phyloP scores from a whole-genome alignment of 2,113 vertebrate species.

The Entomyzon cyanotis region DNA sequence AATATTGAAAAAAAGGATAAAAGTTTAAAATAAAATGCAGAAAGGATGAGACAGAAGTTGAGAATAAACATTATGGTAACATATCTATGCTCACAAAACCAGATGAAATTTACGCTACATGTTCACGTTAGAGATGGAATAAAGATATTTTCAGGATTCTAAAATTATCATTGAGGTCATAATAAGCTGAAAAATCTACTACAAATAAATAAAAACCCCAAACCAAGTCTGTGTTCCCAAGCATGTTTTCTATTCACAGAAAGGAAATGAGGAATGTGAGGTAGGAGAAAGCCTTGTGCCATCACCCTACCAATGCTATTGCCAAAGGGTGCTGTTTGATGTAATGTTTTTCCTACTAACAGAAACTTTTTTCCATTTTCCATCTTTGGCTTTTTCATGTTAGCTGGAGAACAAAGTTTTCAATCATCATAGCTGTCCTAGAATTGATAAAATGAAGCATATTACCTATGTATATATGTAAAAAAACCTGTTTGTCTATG shows the following conservation, averaged over 20 bases:
- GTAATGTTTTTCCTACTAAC: background rate
- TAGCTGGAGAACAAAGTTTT: background rate
- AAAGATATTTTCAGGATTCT: background rate
- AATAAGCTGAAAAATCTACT: background rate
- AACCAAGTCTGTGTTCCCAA: background rate
- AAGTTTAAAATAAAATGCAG: background rate
- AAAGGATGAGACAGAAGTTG: background rate
- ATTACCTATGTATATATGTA: background rate
- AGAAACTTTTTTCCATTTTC: background rate
- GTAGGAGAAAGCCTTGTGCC: background rate
- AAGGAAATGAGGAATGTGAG: background rate
- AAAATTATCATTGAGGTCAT: background rate
- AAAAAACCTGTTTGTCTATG: background rate
- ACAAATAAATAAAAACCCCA: background rate
- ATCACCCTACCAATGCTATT: background rate
- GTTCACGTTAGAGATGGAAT: background rate
- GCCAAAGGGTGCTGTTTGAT: background rate
- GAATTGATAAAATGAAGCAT: background rate
- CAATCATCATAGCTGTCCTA: background rate
- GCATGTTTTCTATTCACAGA: background rate
- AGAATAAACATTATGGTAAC: background rate
- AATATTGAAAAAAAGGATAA: background rate
- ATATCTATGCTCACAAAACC: background rate
- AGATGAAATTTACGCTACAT: background rate
- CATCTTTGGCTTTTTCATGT: background rate